These are phyloP conservation scores for Phylloscopus trochilus DNA, from an alignment of 2,113 vertebrate genomes.

Conservation along the genomic window DNA sequence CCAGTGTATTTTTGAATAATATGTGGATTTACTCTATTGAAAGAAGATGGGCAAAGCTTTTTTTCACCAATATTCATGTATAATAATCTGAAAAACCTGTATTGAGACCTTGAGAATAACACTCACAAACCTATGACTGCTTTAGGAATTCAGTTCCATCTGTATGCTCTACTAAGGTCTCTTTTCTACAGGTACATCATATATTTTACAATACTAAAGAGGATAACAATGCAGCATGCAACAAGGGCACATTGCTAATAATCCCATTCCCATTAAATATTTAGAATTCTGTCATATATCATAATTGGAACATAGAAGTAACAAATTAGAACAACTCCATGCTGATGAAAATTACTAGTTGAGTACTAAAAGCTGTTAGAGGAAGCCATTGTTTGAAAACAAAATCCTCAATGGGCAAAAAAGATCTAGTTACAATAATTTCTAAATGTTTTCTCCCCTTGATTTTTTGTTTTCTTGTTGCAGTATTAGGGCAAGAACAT, in stretches of 20 bases:
- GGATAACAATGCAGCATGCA: background rate
- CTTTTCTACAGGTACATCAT: background rate
- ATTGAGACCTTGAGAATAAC: background rate
- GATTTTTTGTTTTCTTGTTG: background rate
- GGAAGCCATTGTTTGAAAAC: background rate
- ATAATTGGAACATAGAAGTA: background rate
- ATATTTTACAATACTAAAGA: conserved; percentile 17
- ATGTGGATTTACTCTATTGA: background rate
- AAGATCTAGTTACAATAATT: background rate
- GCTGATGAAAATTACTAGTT: conserved; percentile 1
- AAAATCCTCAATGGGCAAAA: background rate
- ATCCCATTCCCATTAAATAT: conserved; percentile 17
- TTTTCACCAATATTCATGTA: background rate
- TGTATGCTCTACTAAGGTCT: background rate
- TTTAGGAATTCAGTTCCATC: conserved; percentile 32
- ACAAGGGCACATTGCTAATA: conserved; percentile 8
- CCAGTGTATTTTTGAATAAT: background rate
- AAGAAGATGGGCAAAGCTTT: background rate
- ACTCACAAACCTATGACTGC: background rate
- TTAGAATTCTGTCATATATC: conserved; percentile 18
- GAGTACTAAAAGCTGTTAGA: conserved; percentile 1
- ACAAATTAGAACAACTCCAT: background rate
- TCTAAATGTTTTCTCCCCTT: background rate
- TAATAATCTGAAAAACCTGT: background rate
- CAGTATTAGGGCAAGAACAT: background rate